A percentile compares a stretch with the other conserved stretches of the same genome.
phyloP scores from a whole-genome alignment of 1,140 invertebrate species.

The Pogonus chalceus region DNA sequence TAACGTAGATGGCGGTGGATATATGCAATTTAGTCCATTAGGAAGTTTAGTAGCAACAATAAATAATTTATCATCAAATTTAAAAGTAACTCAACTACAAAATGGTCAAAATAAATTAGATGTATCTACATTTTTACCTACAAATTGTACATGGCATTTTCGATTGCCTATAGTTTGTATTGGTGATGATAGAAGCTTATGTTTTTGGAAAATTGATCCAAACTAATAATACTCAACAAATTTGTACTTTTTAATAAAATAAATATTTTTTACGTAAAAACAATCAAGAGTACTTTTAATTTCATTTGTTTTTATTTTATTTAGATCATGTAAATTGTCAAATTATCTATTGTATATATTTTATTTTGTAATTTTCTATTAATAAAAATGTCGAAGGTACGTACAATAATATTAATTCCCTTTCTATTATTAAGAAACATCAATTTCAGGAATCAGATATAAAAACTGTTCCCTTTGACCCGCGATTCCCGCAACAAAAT shows the following conservation, averaged over 20 bases:
- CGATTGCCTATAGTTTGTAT: constrained; percentile 49
- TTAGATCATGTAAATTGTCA: neutral
- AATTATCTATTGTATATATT: neutral
- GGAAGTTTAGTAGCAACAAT: constrained; percentile 48
- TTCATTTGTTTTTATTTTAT: neutral
- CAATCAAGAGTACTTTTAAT: neutral
- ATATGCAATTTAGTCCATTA: constrained; percentile 42
- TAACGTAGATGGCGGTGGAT: constrained; percentile 46
- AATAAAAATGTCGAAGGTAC: neutral
- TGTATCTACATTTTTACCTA: constrained; percentile 41
- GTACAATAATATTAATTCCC: neutral
- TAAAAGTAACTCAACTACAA: constrained; percentile 50
- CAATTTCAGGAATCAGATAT: constrained; percentile 33
- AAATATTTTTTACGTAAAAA: neutral
- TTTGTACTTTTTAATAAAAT: neutral
- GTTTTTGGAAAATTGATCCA: constrained; percentile 51
- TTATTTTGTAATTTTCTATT: neutral
- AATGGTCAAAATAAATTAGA: constrained; percentile 42
- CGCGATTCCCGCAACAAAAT: constrained; percentile 92
- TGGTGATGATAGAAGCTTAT: constrained; percentile 48
- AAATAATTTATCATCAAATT: constrained; percentile 45
- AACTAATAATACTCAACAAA: too few species aligned
- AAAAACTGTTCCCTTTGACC: constrained; percentile 84
- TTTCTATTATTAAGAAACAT: neutral
- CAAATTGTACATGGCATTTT: constrained; percentile 52